phyloP scores from a whole-genome alignment of 2,797 vertebrate genomes.

The Gymnodraco acuticeps region DNA sequence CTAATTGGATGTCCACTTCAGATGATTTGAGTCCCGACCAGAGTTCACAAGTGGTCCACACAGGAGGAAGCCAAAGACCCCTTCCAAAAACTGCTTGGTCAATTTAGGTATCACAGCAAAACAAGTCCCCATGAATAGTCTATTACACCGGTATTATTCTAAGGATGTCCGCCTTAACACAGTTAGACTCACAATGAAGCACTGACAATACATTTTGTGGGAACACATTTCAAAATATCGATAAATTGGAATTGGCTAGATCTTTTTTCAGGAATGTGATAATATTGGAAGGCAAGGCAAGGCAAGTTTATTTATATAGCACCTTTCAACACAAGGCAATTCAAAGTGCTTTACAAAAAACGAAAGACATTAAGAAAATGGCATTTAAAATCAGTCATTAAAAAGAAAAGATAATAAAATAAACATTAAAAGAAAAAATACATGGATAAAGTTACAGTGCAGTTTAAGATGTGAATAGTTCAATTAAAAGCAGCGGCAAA shows the following conservation, averaged over 20 bases:
- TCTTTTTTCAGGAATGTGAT: background rate
- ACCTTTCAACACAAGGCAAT: too few relatives aligned
- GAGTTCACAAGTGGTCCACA: slow-evolving; percentile 40
- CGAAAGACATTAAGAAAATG: too few relatives aligned
- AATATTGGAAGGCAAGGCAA: background rate
- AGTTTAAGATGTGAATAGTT: too few relatives aligned
- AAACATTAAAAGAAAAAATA: too few relatives aligned
- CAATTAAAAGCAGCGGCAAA: too few relatives aligned
- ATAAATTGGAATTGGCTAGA: background rate
- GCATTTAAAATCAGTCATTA: too few relatives aligned
- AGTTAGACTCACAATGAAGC: background rate
- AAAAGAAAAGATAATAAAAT: too few relatives aligned
- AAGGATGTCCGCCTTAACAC: background rate
- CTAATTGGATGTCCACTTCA: slow-evolving; percentile 72
- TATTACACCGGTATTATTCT: background rate
- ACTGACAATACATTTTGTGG: background rate
- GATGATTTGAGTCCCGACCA: slow-evolving; percentile 36
- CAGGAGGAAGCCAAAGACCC: slow-evolving; percentile 8
- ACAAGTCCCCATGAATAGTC: slow-evolving; percentile 22
- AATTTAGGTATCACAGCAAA: slow-evolving; percentile 2
- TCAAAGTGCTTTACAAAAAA: too few relatives aligned
- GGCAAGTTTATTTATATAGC: too few relatives aligned
- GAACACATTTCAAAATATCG: background rate
- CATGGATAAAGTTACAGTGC: too few relatives aligned
- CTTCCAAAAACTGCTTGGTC: background rate